Percentiles rank a stretch among this genome's conserved stretches.
phyloP scores from a whole-genome alignment of 2,797 vertebrate species.

The Spinibarbus caldwelli region DNA sequence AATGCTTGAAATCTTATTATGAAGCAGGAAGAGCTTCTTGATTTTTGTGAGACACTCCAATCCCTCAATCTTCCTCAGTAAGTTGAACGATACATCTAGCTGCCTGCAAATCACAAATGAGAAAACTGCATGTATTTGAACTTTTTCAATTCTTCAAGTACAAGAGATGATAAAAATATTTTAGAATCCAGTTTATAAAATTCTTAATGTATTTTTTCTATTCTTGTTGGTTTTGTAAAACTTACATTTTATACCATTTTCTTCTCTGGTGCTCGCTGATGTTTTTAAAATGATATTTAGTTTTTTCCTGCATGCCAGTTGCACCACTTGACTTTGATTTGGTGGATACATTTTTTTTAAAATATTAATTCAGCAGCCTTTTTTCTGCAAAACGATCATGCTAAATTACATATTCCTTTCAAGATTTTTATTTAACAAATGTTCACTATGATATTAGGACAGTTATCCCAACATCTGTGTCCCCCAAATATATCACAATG shows the following conservation, averaged over 20 bases:
- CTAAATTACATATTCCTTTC: too few species aligned
- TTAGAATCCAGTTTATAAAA: too few species aligned
- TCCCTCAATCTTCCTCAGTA: constrained; percentile 91
- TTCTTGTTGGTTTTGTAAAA: too few species aligned
- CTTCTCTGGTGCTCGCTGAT: not conserved
- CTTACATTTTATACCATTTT: not conserved
- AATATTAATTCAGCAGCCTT: too few species aligned
- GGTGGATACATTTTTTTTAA: not conserved
- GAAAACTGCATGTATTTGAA: constrained; percentile 16
- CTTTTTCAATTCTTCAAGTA: not conserved
- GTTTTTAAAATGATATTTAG: not conserved
- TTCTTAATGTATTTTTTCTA: too few species aligned
- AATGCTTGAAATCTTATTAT: constrained; percentile 94
- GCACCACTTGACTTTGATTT: not conserved
- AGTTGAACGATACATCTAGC: constrained; percentile 94
- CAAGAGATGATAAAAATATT: too few species aligned
- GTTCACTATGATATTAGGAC: not conserved
- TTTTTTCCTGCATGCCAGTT: not conserved
- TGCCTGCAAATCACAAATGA: constrained; percentile 75
- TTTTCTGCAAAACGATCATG: too few species aligned
- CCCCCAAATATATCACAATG: not conserved
- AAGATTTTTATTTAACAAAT: not conserved
- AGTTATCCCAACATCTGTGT: not conserved
- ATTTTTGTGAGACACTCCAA: constrained; percentile 86
- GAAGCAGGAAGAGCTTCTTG: constrained; percentile 96